Percentiles rank a stretch among this genome's conserved stretches.
Conservation (phyloP, 2,113 vertebrate genomes). For the Atherinomorus stipes region DNA sequence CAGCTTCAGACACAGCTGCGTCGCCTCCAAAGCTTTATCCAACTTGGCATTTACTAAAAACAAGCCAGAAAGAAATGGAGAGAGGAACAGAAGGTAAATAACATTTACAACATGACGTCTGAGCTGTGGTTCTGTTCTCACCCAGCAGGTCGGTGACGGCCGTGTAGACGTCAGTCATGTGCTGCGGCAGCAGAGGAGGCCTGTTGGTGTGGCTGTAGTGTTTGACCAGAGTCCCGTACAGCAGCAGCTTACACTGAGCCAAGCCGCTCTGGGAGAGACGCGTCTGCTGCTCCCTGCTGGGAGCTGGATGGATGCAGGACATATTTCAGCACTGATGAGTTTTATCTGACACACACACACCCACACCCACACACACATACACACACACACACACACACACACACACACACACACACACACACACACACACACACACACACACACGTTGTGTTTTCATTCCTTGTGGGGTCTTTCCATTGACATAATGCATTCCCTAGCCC, state of each 20-base stretch:
- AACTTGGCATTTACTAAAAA: slow-evolving; percentile 88
- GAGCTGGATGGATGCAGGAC: not conserved
- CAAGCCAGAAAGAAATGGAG: not conserved
- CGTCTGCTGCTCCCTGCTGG: not conserved
- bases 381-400: no score
- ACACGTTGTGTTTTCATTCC: no score
- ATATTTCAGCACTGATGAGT: not conserved
- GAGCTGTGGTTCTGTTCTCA: slow-evolving; percentile 59
- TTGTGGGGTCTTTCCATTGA: no score
- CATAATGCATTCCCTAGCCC: no score
- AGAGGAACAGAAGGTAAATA: not conserved
- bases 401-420: no score
- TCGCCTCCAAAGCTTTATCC: slow-evolving; percentile 88
- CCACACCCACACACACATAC: no score
- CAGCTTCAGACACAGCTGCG: slow-evolving; percentile 94
- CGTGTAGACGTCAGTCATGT: slow-evolving; percentile 87
- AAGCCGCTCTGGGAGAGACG: slow-evolving; percentile 28
- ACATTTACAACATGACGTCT: not conserved
- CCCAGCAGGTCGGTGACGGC: slow-evolving; percentile 91
- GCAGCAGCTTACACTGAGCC: slow-evolving; percentile 84
- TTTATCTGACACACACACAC: no score
- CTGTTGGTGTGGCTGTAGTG: slow-evolving; percentile 87
- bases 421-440: no score
- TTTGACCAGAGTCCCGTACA: slow-evolving; percentile 88
- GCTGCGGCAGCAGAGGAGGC: slow-evolving; percentile 85